Evolutionary conservation across 2,888 invertebrate genomes (phyloP).

Genomic region (Operophtera brumata): DNA sequence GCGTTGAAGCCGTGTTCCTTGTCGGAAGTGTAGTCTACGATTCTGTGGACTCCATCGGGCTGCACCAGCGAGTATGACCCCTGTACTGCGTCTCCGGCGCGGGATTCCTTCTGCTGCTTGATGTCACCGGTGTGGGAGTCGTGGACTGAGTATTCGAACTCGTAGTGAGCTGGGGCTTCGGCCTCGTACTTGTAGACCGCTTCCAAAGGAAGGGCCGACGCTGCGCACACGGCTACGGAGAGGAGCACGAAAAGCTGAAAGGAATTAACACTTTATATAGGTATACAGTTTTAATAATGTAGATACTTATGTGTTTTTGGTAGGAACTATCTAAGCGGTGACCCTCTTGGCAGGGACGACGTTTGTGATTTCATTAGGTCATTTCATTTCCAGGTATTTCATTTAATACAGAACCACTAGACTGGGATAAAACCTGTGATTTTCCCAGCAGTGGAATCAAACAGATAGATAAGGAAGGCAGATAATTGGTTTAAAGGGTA

Average conservation of each 20-base stretch:
- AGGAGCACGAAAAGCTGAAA: slow-evolving; percentile 58
- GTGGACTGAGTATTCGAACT: slow-evolving; percentile 70
- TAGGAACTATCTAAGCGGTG: no score
- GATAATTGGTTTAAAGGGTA: not conserved
- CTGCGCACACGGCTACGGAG: slow-evolving; percentile 46
- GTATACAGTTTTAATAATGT: not conserved
- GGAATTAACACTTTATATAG: not conserved
- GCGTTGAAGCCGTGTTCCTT: slow-evolving; percentile 72
- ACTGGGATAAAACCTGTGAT: no score
- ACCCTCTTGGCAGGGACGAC: no score
- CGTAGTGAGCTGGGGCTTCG: slow-evolving; percentile 67
- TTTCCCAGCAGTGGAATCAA: no score
- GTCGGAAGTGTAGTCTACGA: slow-evolving; percentile 73
- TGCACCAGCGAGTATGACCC: slow-evolving; percentile 74
- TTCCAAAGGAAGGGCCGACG: slow-evolving; percentile 43
- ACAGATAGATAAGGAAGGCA: not conserved
- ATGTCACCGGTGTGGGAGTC: slow-evolving; percentile 70
- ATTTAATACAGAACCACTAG: no score
- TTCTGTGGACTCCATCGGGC: slow-evolving; percentile 69
- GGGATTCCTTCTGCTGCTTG: slow-evolving; percentile 71
- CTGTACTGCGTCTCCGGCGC: slow-evolving; percentile 67
- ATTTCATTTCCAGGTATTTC: no score
- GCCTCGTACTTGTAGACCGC: slow-evolving; percentile 54
- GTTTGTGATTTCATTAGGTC: no score
- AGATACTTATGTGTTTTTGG: no score